Evolutionary conservation across 2,797 vertebrate genomes (phyloP).

Genomic region (Scolopax rusticola): DNA sequence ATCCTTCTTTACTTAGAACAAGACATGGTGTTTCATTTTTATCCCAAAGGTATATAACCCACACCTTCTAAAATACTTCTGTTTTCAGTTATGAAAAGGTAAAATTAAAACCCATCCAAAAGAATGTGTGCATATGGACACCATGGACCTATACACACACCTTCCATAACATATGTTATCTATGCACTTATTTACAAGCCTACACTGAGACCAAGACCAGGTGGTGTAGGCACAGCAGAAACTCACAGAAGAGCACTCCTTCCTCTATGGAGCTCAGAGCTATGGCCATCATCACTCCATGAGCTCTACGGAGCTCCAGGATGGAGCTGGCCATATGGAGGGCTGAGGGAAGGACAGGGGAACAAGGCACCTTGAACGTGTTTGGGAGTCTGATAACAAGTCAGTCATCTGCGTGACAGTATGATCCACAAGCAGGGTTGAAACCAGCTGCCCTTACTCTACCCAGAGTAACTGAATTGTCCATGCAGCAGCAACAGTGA

Average conservation of each 20-base stretch:
- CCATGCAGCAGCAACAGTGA: neutral
- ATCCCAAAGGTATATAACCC: neutral
- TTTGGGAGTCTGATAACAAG: neutral
- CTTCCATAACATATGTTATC: neutral
- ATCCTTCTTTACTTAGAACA: neutral
- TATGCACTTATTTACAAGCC: neutral
- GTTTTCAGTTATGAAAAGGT: neutral
- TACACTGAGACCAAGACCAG: neutral
- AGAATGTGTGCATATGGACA: neutral
- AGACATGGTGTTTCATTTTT: neutral
- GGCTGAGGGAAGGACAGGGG: neutral
- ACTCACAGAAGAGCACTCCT: neutral
- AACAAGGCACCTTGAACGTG: neutral
- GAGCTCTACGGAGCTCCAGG: neutral
- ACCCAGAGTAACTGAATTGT: neutral
- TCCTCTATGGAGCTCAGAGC: neutral
- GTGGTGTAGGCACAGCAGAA: neutral
- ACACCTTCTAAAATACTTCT: neutral
- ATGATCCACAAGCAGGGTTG: neutral
- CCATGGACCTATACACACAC: rapidly evolving
- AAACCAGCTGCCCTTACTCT: neutral
- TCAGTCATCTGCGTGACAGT: rapidly evolving
- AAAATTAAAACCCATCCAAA: neutral
- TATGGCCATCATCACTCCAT: neutral
- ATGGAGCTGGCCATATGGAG: neutral